Base-by-base conservation (phyloP, 2,113 vertebrate species). In the Aegithalos caudatus region DNA sequence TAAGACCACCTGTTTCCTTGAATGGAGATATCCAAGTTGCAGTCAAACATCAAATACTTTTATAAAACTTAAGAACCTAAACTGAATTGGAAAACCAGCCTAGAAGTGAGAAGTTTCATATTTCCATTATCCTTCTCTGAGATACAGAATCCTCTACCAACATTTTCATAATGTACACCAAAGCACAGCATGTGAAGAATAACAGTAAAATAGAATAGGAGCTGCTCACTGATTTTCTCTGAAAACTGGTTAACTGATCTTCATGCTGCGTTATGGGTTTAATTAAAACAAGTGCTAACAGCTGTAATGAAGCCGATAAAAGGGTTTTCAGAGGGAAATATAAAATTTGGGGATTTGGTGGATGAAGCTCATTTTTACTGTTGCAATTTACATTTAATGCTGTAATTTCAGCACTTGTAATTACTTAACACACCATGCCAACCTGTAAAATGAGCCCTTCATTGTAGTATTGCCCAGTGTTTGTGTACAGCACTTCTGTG, bases 231-330 rank as follows among this genome's bases (percentile, higher is more conserved):
- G 29, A 57, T 85, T 91, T 92, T 38, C 78, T 73, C 56, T 78
- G 80, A 64, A 92, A 87, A 93, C 65, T 69, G 24, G 79, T 85
- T 88, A 94, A 84, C 81, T 51, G 65, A 94, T 74, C 65, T 57
- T 61, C 95, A 87, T 17, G 45, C 81, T 95, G 84, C 9, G 2
- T 57, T 85, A 4, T 40, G 67, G 77, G 45, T 90, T 94, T 97
- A 96, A 96, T 96, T 94, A 89, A 86, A 95, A 57, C 19, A 78
- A 70, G 33, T 64, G 18, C 69, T 74, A 88, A 82, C 65, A 40
- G 83, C 79, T 81, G 48, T 87, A 94, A 88, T 14, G 58, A 54
- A 67, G 48, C 33, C 48, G 14, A 65, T 54, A 58, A 76, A 91
- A 82, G 22, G 21, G 12, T 70, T 83, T 88, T 86, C 25, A 50